Base-by-base conservation (phyloP, 2,797 vertebrate genomes). In the Sternarchorhynchus goeldii region DNA sequence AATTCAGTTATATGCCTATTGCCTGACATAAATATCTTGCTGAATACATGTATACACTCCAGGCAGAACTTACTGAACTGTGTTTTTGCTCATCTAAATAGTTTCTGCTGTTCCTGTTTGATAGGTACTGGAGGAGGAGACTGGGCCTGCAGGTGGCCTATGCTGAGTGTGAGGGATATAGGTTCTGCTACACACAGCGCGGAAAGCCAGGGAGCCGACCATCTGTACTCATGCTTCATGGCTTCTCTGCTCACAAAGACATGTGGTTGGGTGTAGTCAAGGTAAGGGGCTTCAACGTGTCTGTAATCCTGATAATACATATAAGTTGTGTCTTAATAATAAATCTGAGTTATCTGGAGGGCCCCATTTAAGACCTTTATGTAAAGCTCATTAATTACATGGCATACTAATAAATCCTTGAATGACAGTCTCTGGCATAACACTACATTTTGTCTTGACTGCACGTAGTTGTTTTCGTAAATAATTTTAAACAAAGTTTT, bases 221-320 rank as follows among this genome's bases (percentile, higher is more conserved):
- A 0, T 95, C 96, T 2, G 73, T 98, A 70, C 94, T 99, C 68
- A 93, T 99, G 93, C 89, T 99, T 41, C 97, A 99, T 0, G 97
- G 96, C 3, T 99, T 99, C 90, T 96, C 96, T 0, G 95, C 93
- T n/a, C 91, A 92, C 85, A 99, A 98, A 87, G 97, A 99, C 87
- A 95, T 97, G 95, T 99, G 97, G 97, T 91, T 99, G 31, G 91
- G 94, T 2, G 41, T 99, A 60, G 83, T 95, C 77, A 96, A 96
- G 93, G 97, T 98, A 86, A 36, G 41, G 41, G n/a, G 59, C 39
- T 53, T 59, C 16, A 56, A 4, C 29, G 29, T 14, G 45, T 6
- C 16, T 12, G 0, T 10, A 34, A 1, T 2, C 29, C 20, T n/a
- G 45, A 18, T 39, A 21, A 6, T 68, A 67, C 58, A 71, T 17